Evolutionary conservation across 2,113 vertebrate species (phyloP), one percentile per base, ranked within the genome.

Genomic region (Anas platyrhynchos): DNA sequence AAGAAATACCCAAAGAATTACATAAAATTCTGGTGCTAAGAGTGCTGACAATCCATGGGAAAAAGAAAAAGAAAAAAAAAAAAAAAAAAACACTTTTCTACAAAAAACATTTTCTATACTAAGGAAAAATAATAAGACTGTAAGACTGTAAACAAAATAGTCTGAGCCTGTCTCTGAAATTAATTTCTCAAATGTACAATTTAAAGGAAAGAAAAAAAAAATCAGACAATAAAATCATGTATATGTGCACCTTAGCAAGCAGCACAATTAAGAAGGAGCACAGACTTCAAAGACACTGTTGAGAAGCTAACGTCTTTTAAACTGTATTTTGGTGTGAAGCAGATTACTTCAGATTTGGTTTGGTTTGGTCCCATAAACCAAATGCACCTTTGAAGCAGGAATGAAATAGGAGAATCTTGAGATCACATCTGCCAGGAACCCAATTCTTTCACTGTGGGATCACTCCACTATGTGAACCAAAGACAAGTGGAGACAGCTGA

Each of bases 381-480:
- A 75, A 72, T 31, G n/a, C 3, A 16, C 16, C 31, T 55, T 79
- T 59, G 15, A 23, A 58, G 7, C 12, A 73, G 16, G 6, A 55
- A 68, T 11, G 0, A 86, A 56, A 63, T 52, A 46, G 0, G 0
- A 31, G 18, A 16, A 59, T 6, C 6, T 16, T 2, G 26, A 68
- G 21, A 55, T 73, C 16, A 38, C 18, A 27, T 7, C 21, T 67
- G 36, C 59, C 71, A 54, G 22, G 25, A 80, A 80, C 26, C 3
- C n/a, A 50, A 3, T 36, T 94, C 27, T 80, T 65, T 86, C 27
- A 61, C 5, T 36, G 23, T 76, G 21, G 29, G 10, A 46, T 65
- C 25, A 10, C 73, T 68, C 9, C 27, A 41, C 16, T 36, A 9
- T 25, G 10, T n/a, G 16, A 88, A 46, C 4, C 13, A 76, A 83